Conservation (phyloP, 2,888 invertebrate species). For the Athripsodes cinereus region DNA sequence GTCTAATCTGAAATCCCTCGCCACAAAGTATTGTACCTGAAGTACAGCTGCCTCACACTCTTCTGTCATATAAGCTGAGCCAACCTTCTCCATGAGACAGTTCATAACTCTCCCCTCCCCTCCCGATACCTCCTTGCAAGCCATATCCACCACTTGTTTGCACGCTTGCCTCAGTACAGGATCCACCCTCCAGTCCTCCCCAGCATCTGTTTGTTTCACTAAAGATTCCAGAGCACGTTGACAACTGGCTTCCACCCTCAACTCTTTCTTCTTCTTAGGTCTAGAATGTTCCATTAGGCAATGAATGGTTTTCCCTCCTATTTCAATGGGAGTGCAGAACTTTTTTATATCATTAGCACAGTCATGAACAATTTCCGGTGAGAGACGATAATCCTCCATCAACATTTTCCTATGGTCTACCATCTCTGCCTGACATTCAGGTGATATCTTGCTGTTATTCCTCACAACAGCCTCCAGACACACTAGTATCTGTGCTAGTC, state of each 20-base stretch:
- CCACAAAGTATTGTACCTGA: conserved; percentile 96
- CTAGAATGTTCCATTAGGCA: conserved; percentile 89
- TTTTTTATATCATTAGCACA: conserved; percentile 80
- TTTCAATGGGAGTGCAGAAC: conserved; percentile 68
- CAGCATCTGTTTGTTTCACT: conserved; percentile 84
- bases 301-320: conserved; percentile 87
- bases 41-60: conserved; percentile 88
- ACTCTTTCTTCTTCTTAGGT: conserved; percentile 55
- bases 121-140: conserved; percentile 66
- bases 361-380: conserved; percentile 84
- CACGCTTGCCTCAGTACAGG: conserved; percentile 83
- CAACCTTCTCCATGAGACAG: conserved; percentile 90
- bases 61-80: conserved; percentile 74
- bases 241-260: conserved; percentile 63
- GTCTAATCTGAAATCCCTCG: conserved; percentile 90
- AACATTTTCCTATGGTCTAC: conserved; percentile 83
- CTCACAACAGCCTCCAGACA: conserved; percentile 79
- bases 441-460: conserved; percentile 66
- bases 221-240: conserved; percentile 73
- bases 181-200: conserved; percentile 93
- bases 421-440: conserved; percentile 84
- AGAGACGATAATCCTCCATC: conserved; percentile 89
- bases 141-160: conserved; percentile 72
- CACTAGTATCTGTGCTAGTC: conserved; percentile 83
- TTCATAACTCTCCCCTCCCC: conserved; percentile 82